Evolutionary conservation across 2,113 vertebrate genomes (phyloP).

Genomic region (Stigmatopora argus): DNA sequence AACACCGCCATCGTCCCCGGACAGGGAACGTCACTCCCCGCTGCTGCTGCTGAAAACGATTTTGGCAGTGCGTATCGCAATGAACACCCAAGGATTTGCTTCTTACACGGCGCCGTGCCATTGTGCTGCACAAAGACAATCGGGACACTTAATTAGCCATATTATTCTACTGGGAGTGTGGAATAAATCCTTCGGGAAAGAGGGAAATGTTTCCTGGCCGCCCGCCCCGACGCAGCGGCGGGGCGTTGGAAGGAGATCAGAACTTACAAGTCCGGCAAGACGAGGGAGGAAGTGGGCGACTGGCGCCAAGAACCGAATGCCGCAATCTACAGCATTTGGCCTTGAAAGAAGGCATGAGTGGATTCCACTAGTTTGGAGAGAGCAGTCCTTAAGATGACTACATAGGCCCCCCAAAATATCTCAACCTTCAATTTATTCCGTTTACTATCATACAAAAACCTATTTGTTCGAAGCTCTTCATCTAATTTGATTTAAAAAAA

Average conservation of each 20-base stretch:
- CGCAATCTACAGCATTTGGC: background rate
- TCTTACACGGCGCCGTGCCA: slow-evolving; percentile 35
- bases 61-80: slow-evolving; percentile 44
- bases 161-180: slow-evolving; percentile 28
- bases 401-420: background rate
- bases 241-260: background rate
- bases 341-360: background rate
- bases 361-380: background rate
- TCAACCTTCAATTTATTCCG: too few relatives aligned
- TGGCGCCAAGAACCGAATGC: background rate
- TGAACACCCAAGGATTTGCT: slow-evolving; percentile 44
- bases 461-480: slow-evolving; percentile 55
- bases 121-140: slow-evolving; percentile 42
- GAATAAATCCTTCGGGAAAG: slow-evolving; percentile 18
- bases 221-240: slow-evolving; percentile 24
- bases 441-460: too few relatives aligned
- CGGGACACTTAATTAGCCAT: slow-evolving; percentile 52
- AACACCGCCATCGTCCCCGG: slow-evolving; percentile 45
- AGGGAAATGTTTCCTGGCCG: slow-evolving; percentile 27
- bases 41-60: slow-evolving; percentile 17
- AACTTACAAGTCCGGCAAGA: slow-evolving; percentile 1
- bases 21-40: slow-evolving; percentile 44
- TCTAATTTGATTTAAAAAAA: slow-evolving; percentile 58
- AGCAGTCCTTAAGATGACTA: background rate
- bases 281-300: background rate